phyloP scores from a whole-genome alignment of 2,113 vertebrate genomes.

The Struthio camelus region DNA sequence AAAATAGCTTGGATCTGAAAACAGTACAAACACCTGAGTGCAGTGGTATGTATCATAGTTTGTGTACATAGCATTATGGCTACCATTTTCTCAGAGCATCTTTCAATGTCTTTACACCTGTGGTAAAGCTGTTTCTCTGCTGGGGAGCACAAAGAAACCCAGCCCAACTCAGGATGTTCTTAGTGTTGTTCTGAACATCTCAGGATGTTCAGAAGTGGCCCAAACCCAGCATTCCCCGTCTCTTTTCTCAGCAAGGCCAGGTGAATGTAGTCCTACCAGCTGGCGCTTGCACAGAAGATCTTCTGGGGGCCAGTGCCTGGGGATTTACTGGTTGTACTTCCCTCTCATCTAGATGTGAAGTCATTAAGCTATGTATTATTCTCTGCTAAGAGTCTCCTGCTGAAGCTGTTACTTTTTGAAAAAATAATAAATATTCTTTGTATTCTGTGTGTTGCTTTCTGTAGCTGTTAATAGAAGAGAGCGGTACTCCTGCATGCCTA shows the following conservation, averaged over 20 bases:
- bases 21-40: neutral
- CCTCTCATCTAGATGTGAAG: neutral
- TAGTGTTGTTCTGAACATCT: no score
- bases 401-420: neutral
- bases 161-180: neutral
- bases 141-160: neutral
- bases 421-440: neutral
- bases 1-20: neutral
- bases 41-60: neutral
- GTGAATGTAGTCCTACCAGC: no score
- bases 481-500: no score
- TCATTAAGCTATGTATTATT: neutral
- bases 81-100: neutral
- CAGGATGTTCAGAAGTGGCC: neutral
- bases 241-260: neutral
- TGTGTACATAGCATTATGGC: neutral
- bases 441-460: neutral
- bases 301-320: neutral
- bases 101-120: neutral
- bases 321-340: neutral
- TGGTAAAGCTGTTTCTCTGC: neutral
- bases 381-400: rapidly evolving
- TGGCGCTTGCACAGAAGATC: neutral
- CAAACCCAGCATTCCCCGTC: neutral
- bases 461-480: neutral